phyloP scores from a whole-genome alignment of 2,888 invertebrate genomes.

The Autographa gamma region DNA sequence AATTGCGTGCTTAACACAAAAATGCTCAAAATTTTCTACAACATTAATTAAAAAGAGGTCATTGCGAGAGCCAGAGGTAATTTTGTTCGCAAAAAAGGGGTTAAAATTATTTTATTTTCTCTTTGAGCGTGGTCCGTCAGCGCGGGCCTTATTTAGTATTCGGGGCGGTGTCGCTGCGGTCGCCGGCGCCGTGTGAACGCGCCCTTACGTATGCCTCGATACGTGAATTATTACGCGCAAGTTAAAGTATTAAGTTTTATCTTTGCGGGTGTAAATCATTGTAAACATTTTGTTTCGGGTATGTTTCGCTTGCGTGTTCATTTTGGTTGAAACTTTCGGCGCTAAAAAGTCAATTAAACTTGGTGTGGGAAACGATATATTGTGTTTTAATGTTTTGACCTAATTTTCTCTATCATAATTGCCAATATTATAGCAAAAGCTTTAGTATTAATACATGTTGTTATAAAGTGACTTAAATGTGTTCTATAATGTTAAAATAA shows the following conservation, averaged over 20 bases:
- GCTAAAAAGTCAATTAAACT: constrained; percentile 1
- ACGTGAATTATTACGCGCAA: constrained; percentile 44
- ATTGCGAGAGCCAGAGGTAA: constrained; percentile 50
- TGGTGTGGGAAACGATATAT: neutral
- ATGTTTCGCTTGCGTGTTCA: constrained; percentile 25
- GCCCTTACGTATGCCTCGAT: constrained; percentile 35
- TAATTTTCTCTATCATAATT: neutral
- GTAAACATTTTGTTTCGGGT: constrained; percentile 24
- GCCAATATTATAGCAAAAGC: neutral
- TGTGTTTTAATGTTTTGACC: neutral
- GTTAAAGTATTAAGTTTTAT: constrained; percentile 34
- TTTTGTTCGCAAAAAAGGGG: constrained; percentile 42
- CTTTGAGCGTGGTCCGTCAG: constrained; percentile 44
- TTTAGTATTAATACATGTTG: neutral
- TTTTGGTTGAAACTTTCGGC: constrained; percentile 6
- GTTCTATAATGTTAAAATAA: too few relatives aligned
- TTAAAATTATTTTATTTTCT: constrained; percentile 20
- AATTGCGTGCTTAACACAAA: constrained; percentile 42
- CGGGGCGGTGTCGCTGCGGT: constrained; percentile 49
- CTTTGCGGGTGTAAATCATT: constrained; percentile 37
- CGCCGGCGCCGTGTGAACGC: constrained; percentile 40
- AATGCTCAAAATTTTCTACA: constrained; percentile 39
- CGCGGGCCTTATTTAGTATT: constrained; percentile 50
- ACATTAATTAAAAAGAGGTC: constrained; percentile 55
- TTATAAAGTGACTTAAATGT: neutral